These are phyloP conservation scores for Himantopus leucocephalus DNA, from an alignment of 2,113 vertebrate species.

Conservation along the genomic window DNA sequence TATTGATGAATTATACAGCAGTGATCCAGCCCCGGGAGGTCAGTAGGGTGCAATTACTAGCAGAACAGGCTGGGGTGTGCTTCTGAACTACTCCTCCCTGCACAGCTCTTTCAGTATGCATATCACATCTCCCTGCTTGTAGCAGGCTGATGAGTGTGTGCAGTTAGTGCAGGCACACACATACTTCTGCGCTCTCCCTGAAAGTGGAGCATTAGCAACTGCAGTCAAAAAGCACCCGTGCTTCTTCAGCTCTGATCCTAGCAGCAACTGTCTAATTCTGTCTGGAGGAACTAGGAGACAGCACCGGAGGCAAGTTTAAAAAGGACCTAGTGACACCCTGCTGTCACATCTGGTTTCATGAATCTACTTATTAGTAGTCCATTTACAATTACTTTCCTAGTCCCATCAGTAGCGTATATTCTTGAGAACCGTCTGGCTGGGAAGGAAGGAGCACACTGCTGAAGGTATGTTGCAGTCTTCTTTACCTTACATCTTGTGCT, in stretches of 20 bases:
- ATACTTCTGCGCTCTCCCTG: constrained; percentile 57
- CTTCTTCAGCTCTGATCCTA: constrained; percentile 35
- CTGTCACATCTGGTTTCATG: constrained; percentile 47
- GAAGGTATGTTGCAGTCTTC: constrained; percentile 67
- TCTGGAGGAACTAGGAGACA: constrained; percentile 34
- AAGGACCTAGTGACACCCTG: constrained; percentile 45
- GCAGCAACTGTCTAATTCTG: constrained; percentile 41
- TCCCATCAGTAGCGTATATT: constrained; percentile 23
- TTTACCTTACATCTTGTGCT: neutral
- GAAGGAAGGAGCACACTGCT: neutral
- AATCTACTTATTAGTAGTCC: constrained; percentile 37
- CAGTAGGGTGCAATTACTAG: constrained; percentile 60
- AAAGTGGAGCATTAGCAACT: constrained; percentile 67
- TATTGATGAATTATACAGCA: constrained; percentile 47
- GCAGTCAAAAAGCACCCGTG: constrained; percentile 60
- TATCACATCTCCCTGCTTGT: constrained; percentile 70
- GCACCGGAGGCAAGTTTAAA: constrained; percentile 58
- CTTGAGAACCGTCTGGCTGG: neutral
- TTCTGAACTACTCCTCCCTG: constrained; percentile 52
- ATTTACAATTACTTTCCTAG: constrained; percentile 44
- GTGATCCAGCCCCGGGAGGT: constrained; percentile 61
- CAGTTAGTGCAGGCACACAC: constrained; percentile 67
- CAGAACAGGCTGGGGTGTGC: constrained; percentile 49
- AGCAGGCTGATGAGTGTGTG: constrained; percentile 66
- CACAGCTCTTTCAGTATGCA: constrained; percentile 68